Evolutionary conservation across 2,113 vertebrate species (phyloP).

Genomic region (Ictalurus furcatus): DNA sequence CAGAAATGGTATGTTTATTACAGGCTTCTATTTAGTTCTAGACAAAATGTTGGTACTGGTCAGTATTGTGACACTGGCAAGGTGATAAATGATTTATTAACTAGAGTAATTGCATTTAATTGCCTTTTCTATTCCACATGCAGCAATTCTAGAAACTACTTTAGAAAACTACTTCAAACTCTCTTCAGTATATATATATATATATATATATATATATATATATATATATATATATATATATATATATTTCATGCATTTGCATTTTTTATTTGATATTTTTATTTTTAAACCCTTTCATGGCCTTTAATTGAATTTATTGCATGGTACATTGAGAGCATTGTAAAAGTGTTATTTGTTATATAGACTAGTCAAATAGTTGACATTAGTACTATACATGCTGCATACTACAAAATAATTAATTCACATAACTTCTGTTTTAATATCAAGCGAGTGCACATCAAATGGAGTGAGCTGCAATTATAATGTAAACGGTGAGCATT

Average conservation of each 20-base stretch:
- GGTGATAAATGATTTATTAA: neutral
- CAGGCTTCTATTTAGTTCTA: neutral
- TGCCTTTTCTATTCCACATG: neutral
- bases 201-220: too few species aligned
- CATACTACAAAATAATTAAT: neutral
- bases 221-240: too few species aligned
- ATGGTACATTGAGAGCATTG: too few species aligned
- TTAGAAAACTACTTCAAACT: neutral
- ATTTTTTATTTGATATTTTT: too few species aligned
- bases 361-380: too few species aligned
- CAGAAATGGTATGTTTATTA: constrained; percentile 77
- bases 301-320: too few species aligned
- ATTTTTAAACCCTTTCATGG: too few species aligned
- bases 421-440: constrained; percentile 25
- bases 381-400: too few species aligned
- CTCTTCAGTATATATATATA: too few species aligned
- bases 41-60: neutral
- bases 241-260: neutral
- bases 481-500: constrained; percentile 62
- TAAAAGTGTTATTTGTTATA: too few species aligned
- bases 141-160: neutral
- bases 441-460: constrained; percentile 67
- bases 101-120: neutral
- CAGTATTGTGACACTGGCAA: neutral
- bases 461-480: constrained; percentile 61